These are phyloP conservation scores for Chelonus formosanus DNA, from an alignment of 2,888 invertebrate species.

Conservation along the genomic window DNA sequence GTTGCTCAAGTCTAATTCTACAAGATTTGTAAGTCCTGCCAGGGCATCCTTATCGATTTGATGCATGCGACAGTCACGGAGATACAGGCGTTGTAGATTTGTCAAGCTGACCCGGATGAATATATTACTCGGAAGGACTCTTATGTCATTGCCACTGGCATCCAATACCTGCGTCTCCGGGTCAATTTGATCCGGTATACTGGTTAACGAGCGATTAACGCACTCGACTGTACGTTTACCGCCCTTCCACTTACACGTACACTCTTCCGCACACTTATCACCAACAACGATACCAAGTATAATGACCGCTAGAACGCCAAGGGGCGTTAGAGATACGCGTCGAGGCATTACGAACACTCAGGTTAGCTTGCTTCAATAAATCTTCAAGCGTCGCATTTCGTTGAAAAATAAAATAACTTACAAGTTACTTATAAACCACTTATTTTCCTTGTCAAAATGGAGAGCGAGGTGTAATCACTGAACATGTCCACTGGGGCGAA, in stretches of 20 bases:
- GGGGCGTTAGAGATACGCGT: conserved; percentile 19
- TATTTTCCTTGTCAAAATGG: neutral
- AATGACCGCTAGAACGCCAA: conserved; percentile 35
- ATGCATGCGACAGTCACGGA: conserved; percentile 84
- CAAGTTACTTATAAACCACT: neutral
- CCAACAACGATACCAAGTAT: conserved; percentile 48
- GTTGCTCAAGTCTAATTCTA: conserved; percentile 87
- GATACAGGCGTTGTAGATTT: conserved; percentile 86
- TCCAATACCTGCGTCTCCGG: conserved; percentile 91
- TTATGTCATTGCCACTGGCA: conserved; percentile 87
- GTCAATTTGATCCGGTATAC: conserved; percentile 86
- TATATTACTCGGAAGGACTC: conserved; percentile 82
- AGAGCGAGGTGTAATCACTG: conserved; percentile 14
- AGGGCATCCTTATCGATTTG: conserved; percentile 87
- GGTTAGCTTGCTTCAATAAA: too few species aligned
- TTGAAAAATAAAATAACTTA: neutral
- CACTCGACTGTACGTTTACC: conserved; percentile 94
- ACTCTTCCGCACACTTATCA: conserved; percentile 66
- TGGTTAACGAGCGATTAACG: conserved; percentile 81
- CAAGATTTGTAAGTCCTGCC: conserved; percentile 85
- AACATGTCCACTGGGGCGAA: conserved; percentile 24
- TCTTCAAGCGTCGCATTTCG: too few species aligned
- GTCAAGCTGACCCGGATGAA: conserved; percentile 83
- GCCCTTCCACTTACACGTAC: conserved; percentile 93
- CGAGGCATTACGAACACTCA: conserved; percentile 29